A percentile compares a stretch with the other conserved stretches of the same genome.
phyloP scores from a whole-genome alignment of 2,113 vertebrate genomes.

The Oriolus oriolus region DNA sequence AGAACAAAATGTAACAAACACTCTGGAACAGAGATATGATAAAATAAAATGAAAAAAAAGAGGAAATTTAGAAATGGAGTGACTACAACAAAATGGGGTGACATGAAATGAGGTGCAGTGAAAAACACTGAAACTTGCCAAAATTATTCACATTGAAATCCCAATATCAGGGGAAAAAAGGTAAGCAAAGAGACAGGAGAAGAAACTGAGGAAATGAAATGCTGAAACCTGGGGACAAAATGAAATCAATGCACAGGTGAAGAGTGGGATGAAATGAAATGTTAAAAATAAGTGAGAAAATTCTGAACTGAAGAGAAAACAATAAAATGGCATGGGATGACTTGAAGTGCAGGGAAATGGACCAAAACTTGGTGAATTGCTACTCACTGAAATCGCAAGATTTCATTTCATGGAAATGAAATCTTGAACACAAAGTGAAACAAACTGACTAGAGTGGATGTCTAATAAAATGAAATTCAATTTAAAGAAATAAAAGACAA shows the following conservation, averaged over 20 bases:
- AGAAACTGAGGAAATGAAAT: not conserved
- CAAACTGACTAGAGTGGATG: no score
- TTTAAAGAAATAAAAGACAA: not conserved
- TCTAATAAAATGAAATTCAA: not conserved
- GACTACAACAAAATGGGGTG: not conserved
- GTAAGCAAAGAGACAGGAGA: not conserved
- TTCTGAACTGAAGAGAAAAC: not conserved
- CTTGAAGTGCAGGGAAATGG: not conserved
- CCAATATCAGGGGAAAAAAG: no score
- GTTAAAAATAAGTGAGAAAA: not conserved
- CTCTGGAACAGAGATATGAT: no score
- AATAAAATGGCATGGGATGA: not conserved
- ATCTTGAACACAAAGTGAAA: accelerated
- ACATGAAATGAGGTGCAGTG: not conserved
- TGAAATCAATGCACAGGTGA: no score
- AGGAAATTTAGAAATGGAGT: not conserved
- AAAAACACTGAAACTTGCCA: not conserved
- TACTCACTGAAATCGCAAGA: not conserved
- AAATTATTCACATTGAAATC: not conserved
- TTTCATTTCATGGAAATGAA: not conserved
- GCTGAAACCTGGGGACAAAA: no score
- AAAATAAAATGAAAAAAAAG: not conserved
- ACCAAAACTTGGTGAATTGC: not conserved
- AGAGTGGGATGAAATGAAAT: no score
- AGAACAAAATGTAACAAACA: not conserved